Conservation (phyloP, 2,113 vertebrate genomes). For the Leucopsar rothschildi region DNA sequence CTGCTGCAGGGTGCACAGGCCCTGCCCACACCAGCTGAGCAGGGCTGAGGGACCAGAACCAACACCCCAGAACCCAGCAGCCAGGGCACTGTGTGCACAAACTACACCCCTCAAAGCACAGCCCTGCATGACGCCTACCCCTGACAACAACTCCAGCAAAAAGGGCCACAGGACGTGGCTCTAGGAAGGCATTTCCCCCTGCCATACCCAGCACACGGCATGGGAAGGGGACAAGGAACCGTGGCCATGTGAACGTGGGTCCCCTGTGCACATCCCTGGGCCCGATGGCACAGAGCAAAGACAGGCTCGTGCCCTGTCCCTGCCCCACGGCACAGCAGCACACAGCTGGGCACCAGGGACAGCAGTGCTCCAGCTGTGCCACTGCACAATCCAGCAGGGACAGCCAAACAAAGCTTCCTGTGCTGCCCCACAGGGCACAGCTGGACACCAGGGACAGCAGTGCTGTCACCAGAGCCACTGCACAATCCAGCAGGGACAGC, state of each 20-base stretch:
- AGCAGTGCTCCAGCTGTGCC: rapidly evolving
- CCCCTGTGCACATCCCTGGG: rapidly evolving
- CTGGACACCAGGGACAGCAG: too few species aligned
- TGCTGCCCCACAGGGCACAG: too few species aligned
- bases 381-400: rapidly evolving
- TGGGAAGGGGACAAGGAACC: rapidly evolving
- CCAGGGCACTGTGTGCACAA: background rate
- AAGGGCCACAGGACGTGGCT: background rate
- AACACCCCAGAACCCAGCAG: background rate
- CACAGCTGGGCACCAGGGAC: background rate
- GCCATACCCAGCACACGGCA: rapidly evolving
- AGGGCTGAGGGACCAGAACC: background rate
- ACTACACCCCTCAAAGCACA: background rate
- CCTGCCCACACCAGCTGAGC: background rate
- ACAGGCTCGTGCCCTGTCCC: background rate
- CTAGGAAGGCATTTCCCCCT: background rate
- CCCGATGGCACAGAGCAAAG: rapidly evolving
- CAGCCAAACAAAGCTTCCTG: background rate
- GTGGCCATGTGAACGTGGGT: rapidly evolving
- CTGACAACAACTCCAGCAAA: background rate
- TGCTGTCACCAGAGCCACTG: too few species aligned
- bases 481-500: background rate
- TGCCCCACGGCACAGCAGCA: background rate
- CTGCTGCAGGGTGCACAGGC: background rate
- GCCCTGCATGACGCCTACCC: too few species aligned